Percentiles rank a stretch among this genome's conserved stretches.
phyloP scores from a whole-genome alignment of 2,888 invertebrate species.

The Cheilosia variabilis region DNA sequence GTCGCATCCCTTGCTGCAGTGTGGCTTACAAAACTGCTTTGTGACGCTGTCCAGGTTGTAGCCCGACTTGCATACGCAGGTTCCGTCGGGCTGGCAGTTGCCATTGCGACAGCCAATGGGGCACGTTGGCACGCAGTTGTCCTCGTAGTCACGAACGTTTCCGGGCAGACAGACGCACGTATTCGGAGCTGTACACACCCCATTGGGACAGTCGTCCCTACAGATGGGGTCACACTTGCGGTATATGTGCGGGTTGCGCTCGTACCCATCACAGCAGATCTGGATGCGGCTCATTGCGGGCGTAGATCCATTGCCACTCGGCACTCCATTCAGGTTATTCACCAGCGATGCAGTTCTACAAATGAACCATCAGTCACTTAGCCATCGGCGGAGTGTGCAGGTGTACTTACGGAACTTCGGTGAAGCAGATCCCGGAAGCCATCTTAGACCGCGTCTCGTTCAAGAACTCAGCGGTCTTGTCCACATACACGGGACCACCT shows the following conservation, averaged over 20 bases:
- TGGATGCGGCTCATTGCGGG: constrained; percentile 87
- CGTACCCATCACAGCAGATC: constrained; percentile 90
- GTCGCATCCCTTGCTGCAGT: constrained; percentile 81
- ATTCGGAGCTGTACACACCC: constrained; percentile 84
- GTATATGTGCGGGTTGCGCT: constrained; percentile 85
- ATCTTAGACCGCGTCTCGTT: constrained; percentile 82
- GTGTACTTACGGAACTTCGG: constrained; percentile 83
- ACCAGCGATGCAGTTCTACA: constrained; percentile 81
- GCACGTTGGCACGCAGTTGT: constrained; percentile 87
- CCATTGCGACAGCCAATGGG: constrained; percentile 88
- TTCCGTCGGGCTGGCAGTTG: constrained; percentile 79
- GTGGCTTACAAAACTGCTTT: constrained; percentile 80
- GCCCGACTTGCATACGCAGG: constrained; percentile 81
- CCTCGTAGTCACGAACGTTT: constrained; percentile 80
- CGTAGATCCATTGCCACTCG: constrained; percentile 83
- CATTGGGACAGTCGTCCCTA: constrained; percentile 84
- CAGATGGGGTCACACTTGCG: constrained; percentile 84
- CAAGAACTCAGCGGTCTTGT: constrained; percentile 81
- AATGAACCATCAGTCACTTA: neutral
- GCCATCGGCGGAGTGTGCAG: too few relatives aligned
- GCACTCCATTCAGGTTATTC: constrained; percentile 76
- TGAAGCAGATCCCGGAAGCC: constrained; percentile 82
- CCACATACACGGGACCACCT: constrained; percentile 77
- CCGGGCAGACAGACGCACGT: constrained; percentile 84
- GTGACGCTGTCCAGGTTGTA: constrained; percentile 80